These are phyloP conservation scores for Enteromius fasciolatus DNA, from an alignment of 2,797 vertebrate species.

Conservation along the genomic window DNA sequence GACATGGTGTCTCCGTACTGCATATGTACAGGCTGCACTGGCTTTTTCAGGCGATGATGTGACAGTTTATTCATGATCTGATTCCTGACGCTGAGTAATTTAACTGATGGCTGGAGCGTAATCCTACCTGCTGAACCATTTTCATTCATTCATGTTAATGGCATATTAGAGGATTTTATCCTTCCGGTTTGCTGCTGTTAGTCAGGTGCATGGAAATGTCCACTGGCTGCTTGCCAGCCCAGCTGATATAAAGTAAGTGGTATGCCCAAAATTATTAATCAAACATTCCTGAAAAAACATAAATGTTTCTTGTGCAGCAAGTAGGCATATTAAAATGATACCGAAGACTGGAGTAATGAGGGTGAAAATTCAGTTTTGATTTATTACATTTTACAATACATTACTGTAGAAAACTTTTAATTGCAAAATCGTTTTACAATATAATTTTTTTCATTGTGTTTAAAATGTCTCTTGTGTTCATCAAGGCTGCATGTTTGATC, in stretches of 20 bases:
- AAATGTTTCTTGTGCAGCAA: not conserved
- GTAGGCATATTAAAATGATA: not conserved
- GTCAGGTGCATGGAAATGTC: slow-evolving; percentile 9
- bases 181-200: slow-evolving; percentile 11
- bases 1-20: slow-evolving; percentile 18
- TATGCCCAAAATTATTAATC: not conserved
- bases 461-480: no score
- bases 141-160: slow-evolving; percentile 48
- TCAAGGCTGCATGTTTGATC: no score
- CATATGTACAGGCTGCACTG: slow-evolving; percentile 34
- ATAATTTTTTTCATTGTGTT: not conserved
- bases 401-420: not conserved
- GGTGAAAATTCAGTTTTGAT: not conserved
- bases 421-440: not conserved
- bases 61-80: slow-evolving; percentile 58
- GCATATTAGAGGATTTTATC: slow-evolving; percentile 22
- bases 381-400: not conserved
- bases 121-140: slow-evolving; percentile 50
- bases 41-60: slow-evolving; percentile 51
- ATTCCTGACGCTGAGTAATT: slow-evolving; percentile 52
- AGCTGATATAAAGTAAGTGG: not conserved
- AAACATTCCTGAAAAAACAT: no score
- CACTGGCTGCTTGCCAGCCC: not conserved
- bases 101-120: slow-evolving; percentile 55
- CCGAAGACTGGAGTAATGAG: not conserved